A percentile compares a stretch with the other conserved stretches of the same genome.
These are phyloP conservation scores for Thymelicus lineola DNA, from an alignment of 2,888 invertebrate genomes.

Conservation along the genomic window DNA sequence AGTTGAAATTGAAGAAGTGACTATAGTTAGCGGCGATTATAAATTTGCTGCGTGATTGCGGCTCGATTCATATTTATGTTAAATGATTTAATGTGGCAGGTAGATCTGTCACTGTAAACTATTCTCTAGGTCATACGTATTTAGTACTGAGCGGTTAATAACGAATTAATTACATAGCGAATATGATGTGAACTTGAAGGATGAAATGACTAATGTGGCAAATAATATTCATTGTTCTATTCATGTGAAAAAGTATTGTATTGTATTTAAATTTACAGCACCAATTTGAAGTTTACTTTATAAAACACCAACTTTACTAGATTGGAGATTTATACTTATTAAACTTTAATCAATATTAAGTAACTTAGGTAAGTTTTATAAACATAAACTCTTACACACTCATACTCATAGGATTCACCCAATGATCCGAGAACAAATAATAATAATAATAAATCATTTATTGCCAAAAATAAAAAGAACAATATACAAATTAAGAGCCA, in stretches of 20 bases:
- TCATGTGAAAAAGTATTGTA: not conserved
- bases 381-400: too few species aligned
- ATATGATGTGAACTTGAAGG: conserved; percentile 8
- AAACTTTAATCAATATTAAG: too few species aligned
- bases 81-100: conserved; percentile 32
- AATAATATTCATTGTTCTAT: conserved; percentile 20
- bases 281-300: too few species aligned
- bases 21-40: conserved; percentile 67
- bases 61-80: conserved; percentile 40
- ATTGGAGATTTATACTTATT: too few species aligned
- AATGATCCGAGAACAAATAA: too few species aligned
- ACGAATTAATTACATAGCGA: conserved; percentile 3
- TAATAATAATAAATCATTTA: too few species aligned
- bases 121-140: conserved; percentile 44
- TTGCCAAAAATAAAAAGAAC: too few species aligned
- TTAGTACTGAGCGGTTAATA: conserved; percentile 10
- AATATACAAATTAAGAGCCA: too few species aligned
- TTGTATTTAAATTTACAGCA: not conserved
- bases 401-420: too few species aligned
- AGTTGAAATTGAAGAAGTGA: too few species aligned
- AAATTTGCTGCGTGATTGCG: conserved; percentile 69
- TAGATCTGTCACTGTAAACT: conserved; percentile 42
- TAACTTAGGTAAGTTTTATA: too few species aligned
- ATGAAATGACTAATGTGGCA: conserved; percentile 1
- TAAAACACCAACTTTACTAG: too few species aligned